These are phyloP conservation scores for Geotrupes spiniger DNA, from an alignment of 2,888 invertebrate species.

Conservation along the genomic window DNA sequence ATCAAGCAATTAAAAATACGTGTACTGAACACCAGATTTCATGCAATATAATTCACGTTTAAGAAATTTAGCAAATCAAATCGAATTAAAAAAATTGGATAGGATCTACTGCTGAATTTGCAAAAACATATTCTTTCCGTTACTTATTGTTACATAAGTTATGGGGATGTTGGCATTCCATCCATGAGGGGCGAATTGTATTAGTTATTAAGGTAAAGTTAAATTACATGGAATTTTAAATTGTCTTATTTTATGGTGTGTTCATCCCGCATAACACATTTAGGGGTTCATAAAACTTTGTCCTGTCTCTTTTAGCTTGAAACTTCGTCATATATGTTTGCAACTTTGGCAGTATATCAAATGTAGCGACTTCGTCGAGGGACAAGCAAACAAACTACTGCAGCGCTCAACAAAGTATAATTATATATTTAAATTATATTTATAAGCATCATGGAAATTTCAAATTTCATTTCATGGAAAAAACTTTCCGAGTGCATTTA, in stretches of 20 bases:
- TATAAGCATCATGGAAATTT: neutral
- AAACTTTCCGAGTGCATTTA: no score
- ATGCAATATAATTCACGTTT: no score
- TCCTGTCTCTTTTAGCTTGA: constrained; percentile 29
- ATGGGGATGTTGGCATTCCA: no score
- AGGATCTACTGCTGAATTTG: no score
- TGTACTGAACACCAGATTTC: no score
- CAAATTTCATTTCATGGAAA: neutral
- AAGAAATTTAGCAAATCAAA: no score
- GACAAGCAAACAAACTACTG: neutral
- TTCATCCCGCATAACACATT: neutral
- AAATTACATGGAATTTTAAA: constrained; percentile 4
- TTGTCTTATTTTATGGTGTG: neutral
- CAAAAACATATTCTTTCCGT: no score
- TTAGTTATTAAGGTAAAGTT: neutral
- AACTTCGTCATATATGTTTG: constrained; percentile 32
- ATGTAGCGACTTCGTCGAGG: constrained; percentile 27
- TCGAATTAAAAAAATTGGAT: no score
- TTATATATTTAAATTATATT: neutral
- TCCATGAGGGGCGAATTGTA: no score
- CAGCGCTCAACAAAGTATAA: neutral
- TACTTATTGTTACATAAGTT: no score
- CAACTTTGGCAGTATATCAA: constrained; percentile 32
- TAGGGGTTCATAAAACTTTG: constrained; percentile 30
- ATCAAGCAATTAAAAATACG: no score